These are phyloP conservation scores for Campoplex capitator DNA, from an alignment of 2,888 invertebrate genomes.

Conservation along the genomic window DNA sequence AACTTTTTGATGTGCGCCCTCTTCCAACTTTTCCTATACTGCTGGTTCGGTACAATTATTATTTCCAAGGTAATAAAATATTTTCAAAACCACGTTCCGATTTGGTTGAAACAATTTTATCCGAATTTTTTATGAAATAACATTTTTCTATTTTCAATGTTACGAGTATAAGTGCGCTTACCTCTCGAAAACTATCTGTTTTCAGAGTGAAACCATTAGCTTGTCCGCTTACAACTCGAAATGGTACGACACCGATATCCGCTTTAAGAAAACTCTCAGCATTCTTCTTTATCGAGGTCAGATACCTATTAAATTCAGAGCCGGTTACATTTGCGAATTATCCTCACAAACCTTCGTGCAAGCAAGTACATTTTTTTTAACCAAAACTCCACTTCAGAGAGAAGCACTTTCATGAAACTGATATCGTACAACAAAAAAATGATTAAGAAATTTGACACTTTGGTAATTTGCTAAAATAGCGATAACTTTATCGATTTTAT, in stretches of 20 bases:
- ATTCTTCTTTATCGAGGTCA: constrained; percentile 65
- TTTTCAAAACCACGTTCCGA: not conserved
- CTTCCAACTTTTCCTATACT: constrained; percentile 68
- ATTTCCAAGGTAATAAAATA: constrained; percentile 61
- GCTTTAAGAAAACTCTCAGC: constrained; percentile 57
- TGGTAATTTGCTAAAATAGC: not conserved
- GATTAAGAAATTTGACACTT: not conserved
- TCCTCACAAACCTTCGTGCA: constrained; percentile 66
- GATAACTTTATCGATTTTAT: not conserved
- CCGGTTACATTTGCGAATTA: constrained; percentile 66
- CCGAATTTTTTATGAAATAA: not conserved
- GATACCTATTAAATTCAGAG: constrained; percentile 64
- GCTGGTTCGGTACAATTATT: constrained; percentile 68
- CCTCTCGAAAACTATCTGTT: not conserved
- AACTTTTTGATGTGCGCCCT: constrained; percentile 63
- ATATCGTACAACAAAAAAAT: not conserved
- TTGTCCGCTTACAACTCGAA: constrained; percentile 62
- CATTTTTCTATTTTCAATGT: not conserved
- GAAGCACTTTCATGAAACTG: not conserved
- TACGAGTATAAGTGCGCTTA: no score
- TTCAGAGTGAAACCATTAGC: constrained; percentile 59
- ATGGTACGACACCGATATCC: constrained; percentile 63
- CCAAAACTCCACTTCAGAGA: not conserved
- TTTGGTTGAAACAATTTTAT: not conserved
- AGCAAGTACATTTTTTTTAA: constrained; percentile 49